These are phyloP conservation scores for Zapornia atra DNA, from an alignment of 2,113 vertebrate genomes.

Conservation along the genomic window DNA sequence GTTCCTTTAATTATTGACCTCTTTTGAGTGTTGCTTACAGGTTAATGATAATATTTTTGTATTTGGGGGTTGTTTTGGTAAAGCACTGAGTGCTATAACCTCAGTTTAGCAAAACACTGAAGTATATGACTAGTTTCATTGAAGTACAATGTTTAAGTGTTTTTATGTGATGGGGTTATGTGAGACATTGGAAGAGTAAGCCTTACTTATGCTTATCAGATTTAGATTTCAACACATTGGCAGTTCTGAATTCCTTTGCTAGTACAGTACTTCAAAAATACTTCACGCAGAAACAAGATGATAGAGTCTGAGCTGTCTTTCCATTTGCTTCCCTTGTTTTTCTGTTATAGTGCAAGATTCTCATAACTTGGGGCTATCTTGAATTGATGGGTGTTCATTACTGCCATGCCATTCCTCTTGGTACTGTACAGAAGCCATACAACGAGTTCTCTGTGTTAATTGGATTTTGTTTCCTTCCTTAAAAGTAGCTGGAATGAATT, in stretches of 20 bases:
- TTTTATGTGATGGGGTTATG: background rate
- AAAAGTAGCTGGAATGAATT: background rate
- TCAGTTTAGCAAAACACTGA: background rate
- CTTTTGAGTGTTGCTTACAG: background rate
- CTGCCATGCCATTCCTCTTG: background rate
- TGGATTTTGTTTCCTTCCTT: background rate
- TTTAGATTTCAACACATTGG: background rate
- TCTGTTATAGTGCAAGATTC: background rate
- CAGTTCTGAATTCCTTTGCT: background rate
- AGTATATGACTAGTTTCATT: background rate
- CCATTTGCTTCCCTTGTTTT: background rate
- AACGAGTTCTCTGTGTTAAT: background rate
- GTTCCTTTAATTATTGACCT: background rate
- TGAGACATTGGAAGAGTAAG: background rate
- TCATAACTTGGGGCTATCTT: background rate
- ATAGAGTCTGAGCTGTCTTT: background rate
- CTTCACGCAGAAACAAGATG: background rate
- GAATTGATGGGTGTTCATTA: background rate
- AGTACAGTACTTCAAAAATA: background rate
- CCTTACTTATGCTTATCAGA: background rate
- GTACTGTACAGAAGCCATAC: background rate
- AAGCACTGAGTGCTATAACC: background rate
- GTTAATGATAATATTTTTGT: background rate
- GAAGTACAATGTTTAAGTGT: background rate
- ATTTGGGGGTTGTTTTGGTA: background rate